Percentiles rank a stretch among this genome's conserved stretches.
Conservation (phyloP, 2,797 vertebrate species). For the Botia almorhae region DNA sequence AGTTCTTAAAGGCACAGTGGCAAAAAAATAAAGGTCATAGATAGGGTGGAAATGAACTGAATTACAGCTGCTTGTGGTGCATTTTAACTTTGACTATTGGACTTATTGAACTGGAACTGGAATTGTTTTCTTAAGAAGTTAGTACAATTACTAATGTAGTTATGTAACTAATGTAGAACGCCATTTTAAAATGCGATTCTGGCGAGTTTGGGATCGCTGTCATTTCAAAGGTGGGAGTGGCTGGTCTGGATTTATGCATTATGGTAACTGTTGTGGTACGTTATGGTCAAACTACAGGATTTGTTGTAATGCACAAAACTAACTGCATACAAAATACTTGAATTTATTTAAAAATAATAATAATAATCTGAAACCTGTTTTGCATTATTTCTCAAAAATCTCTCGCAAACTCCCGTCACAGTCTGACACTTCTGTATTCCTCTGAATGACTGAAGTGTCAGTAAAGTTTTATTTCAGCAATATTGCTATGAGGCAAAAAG, state of each 20-base stretch:
- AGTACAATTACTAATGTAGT: no score
- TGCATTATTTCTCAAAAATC: constrained; percentile 17
- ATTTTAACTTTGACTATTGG: no score
- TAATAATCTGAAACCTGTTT: not conserved
- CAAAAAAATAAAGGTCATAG: no score
- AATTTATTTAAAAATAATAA: not conserved
- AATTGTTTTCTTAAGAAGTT: no score
- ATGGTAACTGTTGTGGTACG: not conserved
- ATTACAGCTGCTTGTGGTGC: no score
- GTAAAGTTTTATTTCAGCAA: constrained; percentile 40
- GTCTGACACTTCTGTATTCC: constrained; percentile 17
- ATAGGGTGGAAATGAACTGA: no score
- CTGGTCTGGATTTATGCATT: no score
- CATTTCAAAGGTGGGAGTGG: no score
- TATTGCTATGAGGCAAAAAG: constrained; percentile 18
- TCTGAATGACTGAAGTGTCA: constrained; percentile 36
- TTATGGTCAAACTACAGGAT: not conserved
- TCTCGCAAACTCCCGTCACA: constrained; percentile 4
- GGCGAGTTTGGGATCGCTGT: no score
- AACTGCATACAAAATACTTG: not conserved
- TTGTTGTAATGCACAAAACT: not conserved
- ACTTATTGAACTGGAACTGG: no score
- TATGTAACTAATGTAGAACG: no score
- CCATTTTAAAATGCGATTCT: no score
- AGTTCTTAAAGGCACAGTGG: not conserved